These are phyloP conservation scores for Gonioctena quinquepunctata DNA, from an alignment of 1,140 invertebrate genomes.

Conservation along the genomic window DNA sequence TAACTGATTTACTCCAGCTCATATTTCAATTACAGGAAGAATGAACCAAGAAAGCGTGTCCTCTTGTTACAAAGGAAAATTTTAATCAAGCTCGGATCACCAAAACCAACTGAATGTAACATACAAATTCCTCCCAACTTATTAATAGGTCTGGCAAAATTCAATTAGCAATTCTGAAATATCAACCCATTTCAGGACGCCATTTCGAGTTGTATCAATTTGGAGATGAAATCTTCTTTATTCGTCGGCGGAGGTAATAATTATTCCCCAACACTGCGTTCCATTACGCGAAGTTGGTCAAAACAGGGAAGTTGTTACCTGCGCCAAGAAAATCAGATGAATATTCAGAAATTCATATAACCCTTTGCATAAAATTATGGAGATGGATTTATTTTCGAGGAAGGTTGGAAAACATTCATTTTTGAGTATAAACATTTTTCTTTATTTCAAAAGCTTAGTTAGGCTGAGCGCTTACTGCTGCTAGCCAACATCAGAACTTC, in stretches of 20 bases:
- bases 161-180: conserved; percentile 37
- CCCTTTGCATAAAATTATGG: no score
- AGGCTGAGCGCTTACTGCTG: no score
- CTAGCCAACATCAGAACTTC: no score
- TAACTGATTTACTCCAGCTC: conserved; percentile 27
- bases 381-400: no score
- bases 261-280: neutral
- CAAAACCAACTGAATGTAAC: conserved; percentile 28
- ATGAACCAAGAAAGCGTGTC: conserved; percentile 9
- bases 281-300: neutral
- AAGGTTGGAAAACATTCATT: no score
- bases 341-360: no score
- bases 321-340: no score
- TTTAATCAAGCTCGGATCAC: conserved; percentile 31
- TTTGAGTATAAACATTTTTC: no score
- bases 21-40: conserved; percentile 13
- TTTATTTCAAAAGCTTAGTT: no score
- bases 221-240: conserved; percentile 21
- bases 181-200: conserved; percentile 32
- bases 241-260: neutral
- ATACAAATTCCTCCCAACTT: conserved; percentile 29
- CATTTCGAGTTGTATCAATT: conserved; percentile 34
- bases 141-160: conserved; percentile 37
- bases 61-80: conserved; percentile 20
- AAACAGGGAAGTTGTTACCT: neutral